A percentile compares a stretch with the other conserved stretches of the same genome.
These are phyloP conservation scores for Zygothrica quintamaculata DNA, from an alignment of 2,888 invertebrate species.

Conservation along the genomic window DNA sequence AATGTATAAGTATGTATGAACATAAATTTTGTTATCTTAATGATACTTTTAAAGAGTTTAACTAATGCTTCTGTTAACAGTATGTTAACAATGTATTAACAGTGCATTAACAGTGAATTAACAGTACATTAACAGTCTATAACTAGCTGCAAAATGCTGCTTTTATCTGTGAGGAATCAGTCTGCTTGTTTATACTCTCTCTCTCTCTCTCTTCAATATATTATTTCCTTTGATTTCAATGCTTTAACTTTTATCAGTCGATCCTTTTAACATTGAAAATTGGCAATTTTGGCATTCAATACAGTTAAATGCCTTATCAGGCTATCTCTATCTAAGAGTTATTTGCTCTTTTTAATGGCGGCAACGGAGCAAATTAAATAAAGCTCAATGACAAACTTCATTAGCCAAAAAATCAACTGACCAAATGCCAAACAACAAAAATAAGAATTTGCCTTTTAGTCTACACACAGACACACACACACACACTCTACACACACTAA, in stretches of 20 bases:
- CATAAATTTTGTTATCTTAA: no score
- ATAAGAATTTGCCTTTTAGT: constrained; percentile 70
- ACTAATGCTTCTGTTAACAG: no score
- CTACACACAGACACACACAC: constrained; percentile 19
- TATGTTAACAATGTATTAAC: no score
- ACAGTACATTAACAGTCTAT: no score
- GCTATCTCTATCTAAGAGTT: background rate
- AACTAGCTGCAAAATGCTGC: no score
- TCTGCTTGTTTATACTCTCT: no score
- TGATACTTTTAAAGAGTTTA: no score
- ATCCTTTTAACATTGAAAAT: constrained; percentile 11
- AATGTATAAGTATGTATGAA: no score
- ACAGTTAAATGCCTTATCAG: constrained; percentile 32
- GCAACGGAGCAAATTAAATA: constrained; percentile 75
- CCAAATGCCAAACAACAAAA: constrained; percentile 66
- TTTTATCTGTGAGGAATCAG: no score
- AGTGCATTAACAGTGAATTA: no score
- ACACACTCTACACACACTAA: background rate
- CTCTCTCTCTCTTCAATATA: no score
- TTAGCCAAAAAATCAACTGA: constrained; percentile 78
- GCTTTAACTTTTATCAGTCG: background rate
- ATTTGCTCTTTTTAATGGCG: constrained; percentile 42
- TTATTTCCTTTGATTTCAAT: background rate
- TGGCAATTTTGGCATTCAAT: constrained; percentile 23
- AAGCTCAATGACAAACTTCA: constrained; percentile 81